Percentiles rank a stretch among this genome's conserved stretches.
These are phyloP conservation scores for Heterotis niloticus DNA, from an alignment of 2,113 vertebrate genomes.

Conservation along the genomic window DNA sequence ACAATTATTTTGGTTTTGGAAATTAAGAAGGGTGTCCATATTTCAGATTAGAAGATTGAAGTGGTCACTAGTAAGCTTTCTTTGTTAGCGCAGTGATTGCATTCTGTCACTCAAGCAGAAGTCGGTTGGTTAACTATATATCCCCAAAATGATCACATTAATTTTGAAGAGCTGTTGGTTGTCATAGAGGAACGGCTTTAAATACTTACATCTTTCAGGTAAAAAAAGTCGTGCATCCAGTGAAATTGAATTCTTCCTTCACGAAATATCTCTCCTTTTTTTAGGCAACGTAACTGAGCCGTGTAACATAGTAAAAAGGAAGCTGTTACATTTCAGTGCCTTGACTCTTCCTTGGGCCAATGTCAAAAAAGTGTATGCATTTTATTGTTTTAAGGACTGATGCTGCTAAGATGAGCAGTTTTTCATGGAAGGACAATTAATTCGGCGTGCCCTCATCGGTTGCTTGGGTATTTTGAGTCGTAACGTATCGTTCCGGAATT, in stretches of 20 bases:
- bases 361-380: slow-evolving; percentile 10
- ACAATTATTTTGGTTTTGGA: background rate
- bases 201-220: background rate
- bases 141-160: background rate
- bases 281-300: background rate
- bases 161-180: no score
- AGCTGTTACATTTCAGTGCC: background rate
- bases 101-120: background rate
- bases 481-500: slow-evolving; percentile 40
- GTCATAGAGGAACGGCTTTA: background rate
- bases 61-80: background rate
- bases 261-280: background rate
- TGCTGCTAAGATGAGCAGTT: slow-evolving; percentile 34
- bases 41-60: background rate
- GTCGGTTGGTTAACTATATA: no score
- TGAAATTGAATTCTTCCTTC: background rate
- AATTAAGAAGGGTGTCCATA: background rate
- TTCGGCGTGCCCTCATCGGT: slow-evolving; percentile 39
- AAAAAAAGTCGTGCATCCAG: background rate
- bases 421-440: slow-evolving; percentile 25
- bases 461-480: slow-evolving; percentile 32
- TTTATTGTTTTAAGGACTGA: slow-evolving; percentile 28
- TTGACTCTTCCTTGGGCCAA: slow-evolving; percentile 28
- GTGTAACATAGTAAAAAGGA: background rate
- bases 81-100: background rate